Base-by-base conservation (phyloP, 2,113 vertebrate genomes). In the Anolis carolinensis region DNA sequence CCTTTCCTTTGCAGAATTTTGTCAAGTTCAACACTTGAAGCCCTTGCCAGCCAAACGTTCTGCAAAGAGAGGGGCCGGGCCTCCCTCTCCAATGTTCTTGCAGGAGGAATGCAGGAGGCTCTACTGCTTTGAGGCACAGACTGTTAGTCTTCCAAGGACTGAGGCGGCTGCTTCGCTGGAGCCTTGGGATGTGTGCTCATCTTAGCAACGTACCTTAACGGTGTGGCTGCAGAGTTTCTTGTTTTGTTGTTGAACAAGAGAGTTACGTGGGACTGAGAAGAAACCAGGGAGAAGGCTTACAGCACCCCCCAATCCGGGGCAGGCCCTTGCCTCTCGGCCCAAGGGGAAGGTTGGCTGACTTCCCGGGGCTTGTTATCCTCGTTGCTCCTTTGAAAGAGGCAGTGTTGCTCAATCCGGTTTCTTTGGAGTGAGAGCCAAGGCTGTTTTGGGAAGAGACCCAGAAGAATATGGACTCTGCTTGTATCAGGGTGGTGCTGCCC, bases 81-180 rank as follows among this genome's bases (percentile, higher is more conserved):
- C 30, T 63, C 20, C 52, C 55, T 59, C 25, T 0, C 3, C 27
- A 23, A 27, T 25, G 16, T 16, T 20, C 63, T 39, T 75, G 44
- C 39, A 27, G 39, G 39, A 44, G 39, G 39, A 44, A 44, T 44
- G 39, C 39, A 44, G 39, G 39, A 44, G 39, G 39, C 11, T 0
- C 11, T 52, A 82, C 55, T 18, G 3, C 32, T 0, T 0, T 0
- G 72, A 52, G 79, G 73, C 20, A 0, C 4, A 89, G 79, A 63
- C 85, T 48, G 77, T 16, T 55, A 79, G 81, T 79, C 86, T 88
- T 74, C 63, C 83, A 71, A 81, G 85, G 87, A 50, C 67, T 67
- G 44, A 75, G 52, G 14, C 30, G 5, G 67, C 30, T 82, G 80
- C 82, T 63, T 34, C 36, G 39, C 39, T 0, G 34, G 87, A 78